Evolutionary conservation across 2,113 vertebrate genomes (phyloP), one percentile per base, ranked within the genome.

Genomic region (Nesogale talazaci): DNA sequence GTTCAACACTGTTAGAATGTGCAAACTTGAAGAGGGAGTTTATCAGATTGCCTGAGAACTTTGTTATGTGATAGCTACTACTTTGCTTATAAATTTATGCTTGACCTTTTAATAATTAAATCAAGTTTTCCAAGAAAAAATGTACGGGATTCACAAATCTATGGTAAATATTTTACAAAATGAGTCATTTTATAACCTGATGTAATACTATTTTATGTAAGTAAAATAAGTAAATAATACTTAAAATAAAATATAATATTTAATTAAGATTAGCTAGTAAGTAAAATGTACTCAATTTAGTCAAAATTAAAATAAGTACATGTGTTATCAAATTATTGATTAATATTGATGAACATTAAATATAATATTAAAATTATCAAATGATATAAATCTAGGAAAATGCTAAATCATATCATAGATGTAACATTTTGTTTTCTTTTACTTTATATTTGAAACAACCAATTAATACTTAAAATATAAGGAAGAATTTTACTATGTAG

Each of bases 201-300:
- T 42, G 16, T 76, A 82, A 82, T 82, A 82, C 75, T 82, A 76
- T 88, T 83, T 76, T 34, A 69, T 6, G 29, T 38, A 81, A 80
- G 67, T 92, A 92, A 42, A 29, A 67, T 67, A 14, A 67, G 14
- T 67, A 67, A 31, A 27, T 27, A 65, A 31, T 29, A 67, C 25
- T 65, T 65, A 65, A 65, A 65, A 65, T 65, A 8, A 65, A 65
- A 65, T 65, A 65, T 6, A 63, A 63, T 8, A 25, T 27, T 65
- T 65, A 65, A 27, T 65, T 65, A 25, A n/a, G n/a, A n/a, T n/a
- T n/a, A n/a, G n/a, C n/a, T n/a, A n/a, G n/a, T n/a, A n/a, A n/a
- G n/a, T n/a, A n/a, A 65, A 65, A 65, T 27, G 59, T 22, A 67
- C 12, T 31, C 10, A 67, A 29, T 67, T 67, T 29, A 67, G 29